A percentile compares a stretch with the other conserved stretches of the same genome.
phyloP scores from a whole-genome alignment of 1,140 invertebrate species.

The Cotesia glomerata region DNA sequence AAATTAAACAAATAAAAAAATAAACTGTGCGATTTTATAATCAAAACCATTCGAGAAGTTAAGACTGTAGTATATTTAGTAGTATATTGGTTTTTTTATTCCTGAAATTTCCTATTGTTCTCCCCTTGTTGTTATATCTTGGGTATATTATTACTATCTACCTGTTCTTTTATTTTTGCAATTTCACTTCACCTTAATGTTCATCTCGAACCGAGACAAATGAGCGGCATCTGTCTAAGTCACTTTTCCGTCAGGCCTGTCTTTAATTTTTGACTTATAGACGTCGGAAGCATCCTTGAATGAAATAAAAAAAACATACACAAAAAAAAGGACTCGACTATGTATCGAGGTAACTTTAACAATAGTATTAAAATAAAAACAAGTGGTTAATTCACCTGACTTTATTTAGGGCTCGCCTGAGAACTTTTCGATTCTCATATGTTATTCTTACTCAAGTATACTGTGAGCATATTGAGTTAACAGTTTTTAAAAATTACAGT shows the following conservation, averaged over 20 bases:
- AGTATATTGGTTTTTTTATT: conserved; percentile 41
- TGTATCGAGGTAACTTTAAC: too few relatives aligned
- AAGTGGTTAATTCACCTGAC: too few relatives aligned
- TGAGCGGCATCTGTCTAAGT: conserved; percentile 63
- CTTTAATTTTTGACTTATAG: conserved; percentile 50
- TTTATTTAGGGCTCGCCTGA: too few relatives aligned
- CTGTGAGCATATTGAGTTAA: too few relatives aligned
- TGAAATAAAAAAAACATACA: neutral
- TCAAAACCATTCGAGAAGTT: conserved; percentile 47
- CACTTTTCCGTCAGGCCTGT: conserved; percentile 61
- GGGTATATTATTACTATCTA: neutral
- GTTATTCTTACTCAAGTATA: too few relatives aligned
- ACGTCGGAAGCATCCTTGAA: neutral
- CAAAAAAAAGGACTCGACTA: neutral
- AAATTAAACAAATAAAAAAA: conserved; percentile 53
- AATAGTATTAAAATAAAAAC: too few relatives aligned
- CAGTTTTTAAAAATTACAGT: too few relatives aligned
- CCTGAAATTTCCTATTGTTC: conserved; percentile 28
- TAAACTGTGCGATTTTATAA: too few relatives aligned
- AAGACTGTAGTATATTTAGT: conserved; percentile 8
- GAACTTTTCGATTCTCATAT: too few relatives aligned
- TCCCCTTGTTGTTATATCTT: conserved; percentile 36
- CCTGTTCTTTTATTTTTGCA: conserved; percentile 15
- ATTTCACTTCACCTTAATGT: conserved; percentile 34
- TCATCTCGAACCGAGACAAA: conserved; percentile 62